These are phyloP conservation scores for Heliconius eleuchia DNA, from an alignment of 1,140 invertebrate species.

Conservation along the genomic window DNA sequence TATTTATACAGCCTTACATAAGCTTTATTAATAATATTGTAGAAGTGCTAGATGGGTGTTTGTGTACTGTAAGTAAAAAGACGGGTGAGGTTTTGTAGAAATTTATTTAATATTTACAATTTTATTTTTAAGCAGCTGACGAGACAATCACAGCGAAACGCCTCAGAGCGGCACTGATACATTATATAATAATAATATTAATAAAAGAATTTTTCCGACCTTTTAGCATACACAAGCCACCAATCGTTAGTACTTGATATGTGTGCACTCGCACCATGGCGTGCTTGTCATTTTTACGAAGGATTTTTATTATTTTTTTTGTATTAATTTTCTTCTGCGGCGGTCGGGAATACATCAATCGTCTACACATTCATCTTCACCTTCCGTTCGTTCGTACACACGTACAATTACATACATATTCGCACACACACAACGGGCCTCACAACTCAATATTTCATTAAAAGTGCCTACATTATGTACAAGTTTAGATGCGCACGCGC, in stretches of 20 bases:
- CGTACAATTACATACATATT: neutral
- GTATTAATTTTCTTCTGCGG: neutral
- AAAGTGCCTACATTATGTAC: constrained; percentile 6
- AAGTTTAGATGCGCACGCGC: neutral
- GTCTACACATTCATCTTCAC: constrained; percentile 10
- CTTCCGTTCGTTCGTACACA: neutral
- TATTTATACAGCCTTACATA: too few relatives aligned
- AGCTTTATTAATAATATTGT: too few relatives aligned
- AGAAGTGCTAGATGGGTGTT: neutral
- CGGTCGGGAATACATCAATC: neutral
- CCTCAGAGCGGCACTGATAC: neutral
- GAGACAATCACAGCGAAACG: constrained; percentile 24
- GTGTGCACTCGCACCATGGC: neutral
- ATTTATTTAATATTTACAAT: constrained; percentile 68
- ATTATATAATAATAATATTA: neutral
- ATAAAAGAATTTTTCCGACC: neutral
- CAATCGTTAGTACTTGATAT: neutral
- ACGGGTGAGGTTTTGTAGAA: constrained; percentile 52
- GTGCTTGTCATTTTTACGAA: neutral
- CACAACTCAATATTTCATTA: neutral
- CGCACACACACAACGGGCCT: neutral
- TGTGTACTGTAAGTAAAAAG: neutral
- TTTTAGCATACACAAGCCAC: neutral
- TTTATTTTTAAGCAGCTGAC: constrained; percentile 47
- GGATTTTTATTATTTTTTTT: neutral